Conservation (phyloP, 1,140 invertebrate genomes). For the Lasioglossum baleicum region DNA sequence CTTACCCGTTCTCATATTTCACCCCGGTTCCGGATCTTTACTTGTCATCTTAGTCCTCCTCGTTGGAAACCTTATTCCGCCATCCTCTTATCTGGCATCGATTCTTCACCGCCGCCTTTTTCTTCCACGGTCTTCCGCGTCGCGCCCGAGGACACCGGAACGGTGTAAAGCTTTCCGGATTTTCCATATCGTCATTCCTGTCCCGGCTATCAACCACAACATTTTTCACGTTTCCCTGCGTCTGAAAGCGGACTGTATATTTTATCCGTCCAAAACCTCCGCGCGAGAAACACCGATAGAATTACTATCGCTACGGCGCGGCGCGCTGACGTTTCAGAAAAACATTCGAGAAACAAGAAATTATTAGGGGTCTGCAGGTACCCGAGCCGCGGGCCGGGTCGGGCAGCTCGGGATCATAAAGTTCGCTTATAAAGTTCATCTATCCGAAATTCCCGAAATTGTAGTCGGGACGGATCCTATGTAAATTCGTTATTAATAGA, state of each 20-base stretch:
- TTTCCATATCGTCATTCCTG: constrained; percentile 47
- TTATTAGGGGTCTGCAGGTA: no score
- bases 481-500: no score
- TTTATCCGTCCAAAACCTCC: constrained; percentile 16
- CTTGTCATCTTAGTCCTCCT: constrained; percentile 15
- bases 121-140: neutral
- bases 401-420: no score
- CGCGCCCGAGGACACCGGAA: constrained; percentile 41
- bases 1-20: constrained; percentile 19
- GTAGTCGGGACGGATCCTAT: no score
- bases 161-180: constrained; percentile 50
- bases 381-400: no score
- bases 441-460: no score
- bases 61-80: constrained; percentile 15
- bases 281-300: neutral
- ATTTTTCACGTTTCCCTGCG: constrained; percentile 32
- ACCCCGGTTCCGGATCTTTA: constrained; percentile 16
- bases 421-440: no score
- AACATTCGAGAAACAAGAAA: neutral
- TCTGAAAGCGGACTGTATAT: neutral
- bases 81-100: constrained; percentile 44
- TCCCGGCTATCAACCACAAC: constrained; percentile 30
- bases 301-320: neutral
- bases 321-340: no score
- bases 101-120: constrained; percentile 44